A percentile compares a stretch with the other conserved stretches of the same genome.
Evolutionary conservation across 2,888 invertebrate genomes (phyloP).

Genomic region (Dione vanillae): DNA sequence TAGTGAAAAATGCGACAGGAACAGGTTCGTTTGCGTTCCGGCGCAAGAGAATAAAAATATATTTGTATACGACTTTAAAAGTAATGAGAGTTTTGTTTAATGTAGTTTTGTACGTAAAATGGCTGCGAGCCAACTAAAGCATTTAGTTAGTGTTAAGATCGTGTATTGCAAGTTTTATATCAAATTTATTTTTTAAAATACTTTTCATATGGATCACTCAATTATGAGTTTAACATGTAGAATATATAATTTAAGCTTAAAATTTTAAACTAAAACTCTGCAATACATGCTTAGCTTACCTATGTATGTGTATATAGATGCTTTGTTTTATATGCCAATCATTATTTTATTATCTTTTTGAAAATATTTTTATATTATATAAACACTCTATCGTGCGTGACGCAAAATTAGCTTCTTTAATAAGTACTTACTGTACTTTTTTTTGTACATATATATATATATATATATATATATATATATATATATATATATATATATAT

Average conservation of each 20-base stretch:
- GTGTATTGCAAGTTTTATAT: conserved; percentile 14
- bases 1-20: conserved; percentile 67
- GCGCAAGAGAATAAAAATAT: conserved; percentile 74
- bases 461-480: too few species aligned
- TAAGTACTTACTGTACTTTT: too few species aligned
- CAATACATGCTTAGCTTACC: conserved; percentile 9
- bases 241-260: too few species aligned
- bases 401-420: too few species aligned
- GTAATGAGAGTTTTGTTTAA: conserved; percentile 80
- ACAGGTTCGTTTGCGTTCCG: conserved; percentile 77
- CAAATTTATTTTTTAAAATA: neutral
- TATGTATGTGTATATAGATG: conserved; percentile 2
- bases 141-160: conserved; percentile 53
- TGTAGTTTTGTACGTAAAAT: conserved; percentile 45
- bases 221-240: too few species aligned
- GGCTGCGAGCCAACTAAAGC: conserved; percentile 61
- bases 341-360: too few species aligned
- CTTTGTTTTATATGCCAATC: too few species aligned
- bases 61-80: conserved; percentile 81
- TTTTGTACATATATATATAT: too few species aligned
- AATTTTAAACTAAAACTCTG: neutral
- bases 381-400: too few species aligned
- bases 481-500: too few species aligned
- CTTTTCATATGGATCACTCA: neutral
- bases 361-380: too few species aligned